Conservation (phyloP, 2,888 invertebrate species). For the Agrilus cyanescens region DNA sequence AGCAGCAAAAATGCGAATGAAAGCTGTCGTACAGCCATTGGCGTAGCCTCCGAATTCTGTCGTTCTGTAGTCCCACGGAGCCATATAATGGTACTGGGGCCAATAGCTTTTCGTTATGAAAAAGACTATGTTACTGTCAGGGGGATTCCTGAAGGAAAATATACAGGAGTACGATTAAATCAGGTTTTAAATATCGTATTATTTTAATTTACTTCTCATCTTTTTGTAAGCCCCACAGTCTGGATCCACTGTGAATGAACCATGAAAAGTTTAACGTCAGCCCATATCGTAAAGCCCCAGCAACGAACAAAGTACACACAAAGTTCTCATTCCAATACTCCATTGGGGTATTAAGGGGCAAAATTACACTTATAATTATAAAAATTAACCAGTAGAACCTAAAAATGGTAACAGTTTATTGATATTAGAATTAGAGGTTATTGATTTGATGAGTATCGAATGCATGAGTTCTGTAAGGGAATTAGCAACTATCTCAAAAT, state of each 20-base stretch:
- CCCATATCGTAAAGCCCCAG: constrained; percentile 57
- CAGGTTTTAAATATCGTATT: constrained; percentile 1
- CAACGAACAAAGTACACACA: constrained; percentile 47
- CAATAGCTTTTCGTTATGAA: constrained; percentile 63
- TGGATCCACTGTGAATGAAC: constrained; percentile 60
- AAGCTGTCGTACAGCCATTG: constrained; percentile 51
- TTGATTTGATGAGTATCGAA: no score
- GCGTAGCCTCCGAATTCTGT: constrained; percentile 70
- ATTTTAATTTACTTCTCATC: constrained; percentile 52
- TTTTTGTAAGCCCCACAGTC: constrained; percentile 59
- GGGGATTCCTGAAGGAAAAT: constrained; percentile 43
- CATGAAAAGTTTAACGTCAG: constrained; percentile 54
- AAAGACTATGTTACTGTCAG: constrained; percentile 65
- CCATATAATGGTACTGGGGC: constrained; percentile 69
- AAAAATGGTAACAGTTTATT: constrained; percentile 15
- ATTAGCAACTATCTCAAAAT: no score
- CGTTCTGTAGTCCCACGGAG: constrained; percentile 71
- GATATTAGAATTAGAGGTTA: neutral
- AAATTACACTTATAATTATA: constrained; percentile 48
- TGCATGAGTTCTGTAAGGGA: no score
- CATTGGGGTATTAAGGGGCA: constrained; percentile 65
- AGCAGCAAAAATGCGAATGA: constrained; percentile 59
- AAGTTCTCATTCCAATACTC: constrained; percentile 69
- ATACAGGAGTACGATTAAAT: neutral
- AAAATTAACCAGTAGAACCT: constrained; percentile 63